A percentile compares a stretch with the other conserved stretches of the same genome.
phyloP scores from a whole-genome alignment of 2,113 vertebrate genomes.

The Bambusicola thoracicus region DNA sequence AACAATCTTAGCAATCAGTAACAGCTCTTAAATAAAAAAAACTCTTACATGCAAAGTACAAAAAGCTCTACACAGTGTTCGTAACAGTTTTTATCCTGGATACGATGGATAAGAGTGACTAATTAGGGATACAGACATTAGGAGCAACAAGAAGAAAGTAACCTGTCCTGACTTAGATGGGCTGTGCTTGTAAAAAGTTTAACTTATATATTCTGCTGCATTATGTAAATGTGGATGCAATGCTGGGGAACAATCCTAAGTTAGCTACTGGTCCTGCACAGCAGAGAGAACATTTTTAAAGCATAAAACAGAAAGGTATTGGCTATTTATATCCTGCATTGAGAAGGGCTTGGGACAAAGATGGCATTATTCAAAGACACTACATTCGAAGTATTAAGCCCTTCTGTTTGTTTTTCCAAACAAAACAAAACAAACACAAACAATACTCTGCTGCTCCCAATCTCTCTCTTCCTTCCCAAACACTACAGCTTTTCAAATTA shows the following conservation, averaged over 20 bases:
- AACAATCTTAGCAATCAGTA: not conserved
- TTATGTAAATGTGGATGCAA: not conserved
- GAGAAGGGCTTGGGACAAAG: not conserved
- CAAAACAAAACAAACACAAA: conserved; percentile 19
- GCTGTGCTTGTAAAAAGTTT: not conserved
- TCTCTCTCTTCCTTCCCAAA: not conserved
- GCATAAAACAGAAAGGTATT: not conserved
- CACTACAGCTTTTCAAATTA: not conserved
- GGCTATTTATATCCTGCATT: not conserved
- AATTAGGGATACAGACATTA: not conserved
- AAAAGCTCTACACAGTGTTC: not conserved
- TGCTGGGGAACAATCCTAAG: not conserved
- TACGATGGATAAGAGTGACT: not conserved
- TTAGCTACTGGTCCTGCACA: not conserved
- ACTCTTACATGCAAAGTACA: not conserved
- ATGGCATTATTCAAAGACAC: not conserved
- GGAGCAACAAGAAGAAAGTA: not conserved
- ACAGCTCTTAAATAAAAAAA: not conserved
- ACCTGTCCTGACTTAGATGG: not conserved
- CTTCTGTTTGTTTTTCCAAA: conserved; percentile 18
- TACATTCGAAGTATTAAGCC: not conserved
- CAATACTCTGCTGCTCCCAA: not conserved
- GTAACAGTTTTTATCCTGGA: not conserved
- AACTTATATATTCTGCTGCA: not conserved
- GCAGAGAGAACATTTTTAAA: not conserved